These are phyloP conservation scores for Bellardia pandia DNA, from an alignment of 2,888 invertebrate genomes.

Conservation along the genomic window DNA sequence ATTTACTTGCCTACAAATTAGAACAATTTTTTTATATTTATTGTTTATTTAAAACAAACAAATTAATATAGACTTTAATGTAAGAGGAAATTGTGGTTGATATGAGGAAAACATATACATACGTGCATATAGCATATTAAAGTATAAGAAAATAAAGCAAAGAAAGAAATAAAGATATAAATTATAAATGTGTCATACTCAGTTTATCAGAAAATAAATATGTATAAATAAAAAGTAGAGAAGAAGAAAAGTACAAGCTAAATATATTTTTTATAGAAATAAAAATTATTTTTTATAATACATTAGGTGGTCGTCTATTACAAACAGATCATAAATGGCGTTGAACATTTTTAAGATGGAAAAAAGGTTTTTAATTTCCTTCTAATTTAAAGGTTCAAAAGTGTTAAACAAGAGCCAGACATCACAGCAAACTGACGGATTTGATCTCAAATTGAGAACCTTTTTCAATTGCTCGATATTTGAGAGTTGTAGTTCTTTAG, in stretches of 20 bases:
- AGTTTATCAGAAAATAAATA: conserved; percentile 53
- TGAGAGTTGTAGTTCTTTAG: no score
- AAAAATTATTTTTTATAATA: not conserved
- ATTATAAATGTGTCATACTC: conserved; percentile 54
- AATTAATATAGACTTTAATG: conserved; percentile 13
- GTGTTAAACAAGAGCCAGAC: no score
- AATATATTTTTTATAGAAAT: conserved; percentile 26
- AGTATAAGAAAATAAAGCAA: not conserved
- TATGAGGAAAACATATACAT: conserved; percentile 20
- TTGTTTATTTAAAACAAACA: not conserved
- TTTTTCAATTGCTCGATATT: no score
- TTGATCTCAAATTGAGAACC: no score
- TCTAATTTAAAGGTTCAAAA: no score
- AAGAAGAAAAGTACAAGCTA: not conserved
- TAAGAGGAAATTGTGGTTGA: conserved; percentile 58
- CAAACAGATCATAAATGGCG: no score
- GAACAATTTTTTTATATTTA: conserved; percentile 34
- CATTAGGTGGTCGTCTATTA: not conserved
- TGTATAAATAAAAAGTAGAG: not conserved
- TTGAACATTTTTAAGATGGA: no score
- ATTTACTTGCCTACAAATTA: not conserved
- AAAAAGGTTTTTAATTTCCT: no score
- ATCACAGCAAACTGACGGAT: no score
- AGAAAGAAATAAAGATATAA: conserved; percentile 14
- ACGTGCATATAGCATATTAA: not conserved